Evolutionary conservation across 2,888 invertebrate genomes (phyloP).

Genomic region (Ormyrus pomaceus): DNA sequence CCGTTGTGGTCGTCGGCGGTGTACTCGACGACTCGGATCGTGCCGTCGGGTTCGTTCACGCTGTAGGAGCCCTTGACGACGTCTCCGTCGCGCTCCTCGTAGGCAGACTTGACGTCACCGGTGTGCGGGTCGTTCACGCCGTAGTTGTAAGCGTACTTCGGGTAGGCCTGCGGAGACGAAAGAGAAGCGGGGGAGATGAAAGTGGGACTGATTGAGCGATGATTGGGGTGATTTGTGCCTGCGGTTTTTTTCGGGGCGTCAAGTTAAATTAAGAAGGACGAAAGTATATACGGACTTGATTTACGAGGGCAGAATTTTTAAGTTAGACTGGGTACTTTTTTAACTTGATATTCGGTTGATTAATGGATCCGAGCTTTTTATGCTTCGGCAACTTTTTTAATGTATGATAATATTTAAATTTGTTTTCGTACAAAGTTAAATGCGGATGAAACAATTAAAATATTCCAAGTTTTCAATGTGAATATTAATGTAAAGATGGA

Average conservation of each 20-base stretch:
- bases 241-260: background rate
- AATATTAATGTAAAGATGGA: too few species aligned
- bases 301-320: too few species aligned
- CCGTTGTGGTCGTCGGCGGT: conserved; percentile 73
- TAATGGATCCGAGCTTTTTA: too few species aligned
- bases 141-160: conserved; percentile 73
- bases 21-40: conserved; percentile 72
- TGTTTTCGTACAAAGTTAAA: too few species aligned
- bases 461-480: too few species aligned
- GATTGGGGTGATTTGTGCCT: background rate
- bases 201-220: conserved; percentile 5
- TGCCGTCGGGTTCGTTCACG: conserved; percentile 73
- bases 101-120: conserved; percentile 72
- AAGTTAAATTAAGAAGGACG: background rate
- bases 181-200: background rate
- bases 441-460: too few species aligned
- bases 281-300: background rate
- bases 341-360: too few species aligned
- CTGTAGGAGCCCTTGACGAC: conserved; percentile 74
- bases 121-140: conserved; percentile 73
- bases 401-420: too few species aligned
- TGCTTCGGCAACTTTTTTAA: too few species aligned
- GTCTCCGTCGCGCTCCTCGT: conserved; percentile 73
- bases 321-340: too few species aligned
- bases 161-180: conserved; percentile 65